These are phyloP conservation scores for Scopus umbretta DNA, from an alignment of 2,113 vertebrate genomes.

Conservation along the genomic window DNA sequence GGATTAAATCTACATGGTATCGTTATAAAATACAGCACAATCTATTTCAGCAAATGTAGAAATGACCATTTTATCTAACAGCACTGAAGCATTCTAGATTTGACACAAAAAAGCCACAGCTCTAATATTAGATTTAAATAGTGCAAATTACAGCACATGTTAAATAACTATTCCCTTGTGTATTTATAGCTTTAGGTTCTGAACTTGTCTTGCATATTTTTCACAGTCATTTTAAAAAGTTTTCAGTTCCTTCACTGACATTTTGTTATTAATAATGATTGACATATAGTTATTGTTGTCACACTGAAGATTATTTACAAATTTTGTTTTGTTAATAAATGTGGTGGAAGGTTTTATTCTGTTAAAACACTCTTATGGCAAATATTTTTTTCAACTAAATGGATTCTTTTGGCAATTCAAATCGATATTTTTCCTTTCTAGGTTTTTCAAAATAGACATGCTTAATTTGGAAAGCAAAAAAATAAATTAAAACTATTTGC, in stretches of 20 bases:
- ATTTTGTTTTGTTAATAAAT: not conserved
- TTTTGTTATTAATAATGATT: not conserved
- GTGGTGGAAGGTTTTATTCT: not conserved
- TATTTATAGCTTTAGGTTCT: conserved; percentile 58
- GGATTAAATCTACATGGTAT: not conserved
- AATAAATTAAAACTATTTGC: not conserved
- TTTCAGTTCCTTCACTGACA: not conserved
- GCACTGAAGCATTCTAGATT: conserved; percentile 21
- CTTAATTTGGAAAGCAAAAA: not conserved
- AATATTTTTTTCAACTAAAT: not conserved
- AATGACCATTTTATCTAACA: conserved; percentile 48
- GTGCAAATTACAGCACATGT: conserved; percentile 57
- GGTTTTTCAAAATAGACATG: not conserved
- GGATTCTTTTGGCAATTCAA: not conserved
- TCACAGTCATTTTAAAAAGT: not conserved
- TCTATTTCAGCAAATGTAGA: conserved; percentile 22
- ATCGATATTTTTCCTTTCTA: not conserved
- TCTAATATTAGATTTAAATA: conserved; percentile 67
- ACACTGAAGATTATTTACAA: not conserved
- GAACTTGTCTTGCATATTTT: conserved; percentile 36
- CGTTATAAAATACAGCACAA: not conserved
- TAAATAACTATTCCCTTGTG: conserved; percentile 54
- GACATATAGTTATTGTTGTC: not conserved
- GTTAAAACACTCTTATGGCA: not conserved
- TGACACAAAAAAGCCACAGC: conserved; percentile 52